phyloP scores from a whole-genome alignment of 2,888 invertebrate genomes.

The Caenorhabditis sp. region DNA sequence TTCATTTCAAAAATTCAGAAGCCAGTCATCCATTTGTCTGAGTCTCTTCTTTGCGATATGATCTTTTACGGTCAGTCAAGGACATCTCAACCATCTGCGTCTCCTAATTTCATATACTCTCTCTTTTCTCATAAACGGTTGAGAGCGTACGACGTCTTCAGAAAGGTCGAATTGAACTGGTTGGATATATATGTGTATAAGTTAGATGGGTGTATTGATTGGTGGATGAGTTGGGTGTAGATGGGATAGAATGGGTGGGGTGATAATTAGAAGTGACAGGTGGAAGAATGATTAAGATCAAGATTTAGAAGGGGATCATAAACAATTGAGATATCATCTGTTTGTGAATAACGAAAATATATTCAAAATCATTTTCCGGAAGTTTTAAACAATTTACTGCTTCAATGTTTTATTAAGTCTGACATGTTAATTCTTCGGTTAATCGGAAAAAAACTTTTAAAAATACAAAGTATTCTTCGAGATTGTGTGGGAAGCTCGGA shows the following conservation, averaged over 20 bases:
- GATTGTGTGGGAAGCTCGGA: no score
- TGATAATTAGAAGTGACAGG: constrained; percentile 1
- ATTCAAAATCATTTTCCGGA: not conserved
- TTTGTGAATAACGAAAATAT: not conserved
- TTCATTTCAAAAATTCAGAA: not conserved
- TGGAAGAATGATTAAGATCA: not conserved
- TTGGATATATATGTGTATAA: not conserved
- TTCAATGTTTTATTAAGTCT: not conserved
- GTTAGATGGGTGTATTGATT: not conserved
- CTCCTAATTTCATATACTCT: not conserved
- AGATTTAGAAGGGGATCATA: not conserved
- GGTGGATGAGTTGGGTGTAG: not conserved
- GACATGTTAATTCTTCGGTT: no score
- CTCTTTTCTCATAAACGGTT: not conserved
- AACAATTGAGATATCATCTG: not conserved
- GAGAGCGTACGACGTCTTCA: not conserved
- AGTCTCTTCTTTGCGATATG: not conserved
- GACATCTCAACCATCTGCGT: not conserved
- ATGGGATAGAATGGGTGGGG: not conserved
- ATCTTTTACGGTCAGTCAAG: constrained; percentile 1
- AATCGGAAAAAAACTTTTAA: no score
- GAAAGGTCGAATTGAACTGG: constrained; percentile 1
- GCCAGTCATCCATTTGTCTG: not conserved
- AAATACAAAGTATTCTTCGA: no score
- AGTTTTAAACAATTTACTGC: not conserved